Conservation (phyloP, 2,888 invertebrate species). For the Sipha maydis region DNA sequence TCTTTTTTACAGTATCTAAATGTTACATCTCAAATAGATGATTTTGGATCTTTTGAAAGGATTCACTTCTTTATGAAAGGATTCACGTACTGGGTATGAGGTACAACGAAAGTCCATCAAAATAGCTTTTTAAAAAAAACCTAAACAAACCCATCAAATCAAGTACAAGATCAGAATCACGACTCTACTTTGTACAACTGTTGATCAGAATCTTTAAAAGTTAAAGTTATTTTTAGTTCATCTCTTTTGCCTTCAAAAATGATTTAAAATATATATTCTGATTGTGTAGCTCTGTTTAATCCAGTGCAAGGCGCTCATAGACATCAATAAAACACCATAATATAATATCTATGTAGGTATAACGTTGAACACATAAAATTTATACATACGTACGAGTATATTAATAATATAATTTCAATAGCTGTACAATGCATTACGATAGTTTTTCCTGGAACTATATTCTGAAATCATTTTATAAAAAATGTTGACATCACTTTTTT, state of each 20-base stretch:
- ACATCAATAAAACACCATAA: neutral
- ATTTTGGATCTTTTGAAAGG: neutral
- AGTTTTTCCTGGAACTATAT: too few species aligned
- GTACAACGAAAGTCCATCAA: neutral
- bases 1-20: neutral
- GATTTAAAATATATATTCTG: neutral
- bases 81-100: neutral
- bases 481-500: too few species aligned
- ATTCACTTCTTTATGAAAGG: neutral
- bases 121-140: too few species aligned
- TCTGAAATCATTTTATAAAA: too few species aligned
- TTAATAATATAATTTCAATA: too few species aligned
- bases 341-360: too few species aligned
- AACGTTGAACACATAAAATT: too few species aligned
- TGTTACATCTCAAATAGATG: neutral
- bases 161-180: neutral
- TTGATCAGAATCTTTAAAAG: constrained; percentile 15
- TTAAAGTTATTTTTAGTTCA: constrained; percentile 18
- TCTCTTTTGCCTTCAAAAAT: neutral
- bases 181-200: neutral
- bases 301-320: too few species aligned
- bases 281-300: neutral
- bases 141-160: neutral
- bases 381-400: too few species aligned
- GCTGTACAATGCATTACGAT: too few species aligned